These are phyloP conservation scores for Cephus pulcher DNA, from an alignment of 2,888 invertebrate genomes.

Conservation along the genomic window DNA sequence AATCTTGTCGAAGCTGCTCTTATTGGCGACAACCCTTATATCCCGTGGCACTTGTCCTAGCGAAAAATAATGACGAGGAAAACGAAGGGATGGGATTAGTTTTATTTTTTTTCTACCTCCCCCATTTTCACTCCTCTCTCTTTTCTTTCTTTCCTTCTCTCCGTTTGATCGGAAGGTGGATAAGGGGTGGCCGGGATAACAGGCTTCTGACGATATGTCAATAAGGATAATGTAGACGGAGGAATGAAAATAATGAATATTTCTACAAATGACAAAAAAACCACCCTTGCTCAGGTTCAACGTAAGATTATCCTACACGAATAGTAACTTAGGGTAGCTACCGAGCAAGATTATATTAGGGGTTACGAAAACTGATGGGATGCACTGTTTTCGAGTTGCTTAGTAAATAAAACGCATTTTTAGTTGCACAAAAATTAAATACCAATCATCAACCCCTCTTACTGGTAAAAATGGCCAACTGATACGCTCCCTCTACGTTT, in stretches of 20 bases:
- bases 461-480: not conserved
- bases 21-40: not conserved
- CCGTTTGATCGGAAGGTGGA: not conserved
- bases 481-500: not conserved
- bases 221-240: not conserved
- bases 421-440: not conserved
- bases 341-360: not conserved
- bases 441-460: not conserved
- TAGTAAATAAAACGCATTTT: not conserved
- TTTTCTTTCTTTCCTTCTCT: not conserved
- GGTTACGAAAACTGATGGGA: not conserved
- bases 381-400: not conserved
- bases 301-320: not conserved
- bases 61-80: slow-evolving; percentile 16
- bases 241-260: not conserved
- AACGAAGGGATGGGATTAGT: slow-evolving; percentile 10
- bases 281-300: not conserved
- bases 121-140: not conserved
- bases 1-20: not conserved
- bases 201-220: not conserved
- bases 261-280: not conserved
- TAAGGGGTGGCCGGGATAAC: not conserved
- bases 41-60: not conserved
- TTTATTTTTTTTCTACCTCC: not conserved
- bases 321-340: not conserved